These are phyloP conservation scores for Drosophila mojavensis DNA, from an alignment of 1,140 invertebrate genomes.

Conservation along the genomic window DNA sequence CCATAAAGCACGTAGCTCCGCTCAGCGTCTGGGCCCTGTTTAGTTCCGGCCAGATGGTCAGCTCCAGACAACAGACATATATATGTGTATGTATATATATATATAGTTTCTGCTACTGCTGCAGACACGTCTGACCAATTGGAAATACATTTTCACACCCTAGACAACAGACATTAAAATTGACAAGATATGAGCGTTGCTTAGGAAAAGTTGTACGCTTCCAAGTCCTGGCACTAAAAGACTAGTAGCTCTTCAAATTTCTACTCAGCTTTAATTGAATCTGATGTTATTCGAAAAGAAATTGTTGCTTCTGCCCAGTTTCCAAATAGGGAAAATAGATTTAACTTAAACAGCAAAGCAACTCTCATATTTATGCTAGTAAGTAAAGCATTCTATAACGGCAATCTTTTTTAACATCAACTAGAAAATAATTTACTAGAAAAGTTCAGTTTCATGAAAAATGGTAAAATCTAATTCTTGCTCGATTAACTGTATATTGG, in stretches of 20 bases:
- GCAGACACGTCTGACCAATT: slow-evolving; percentile 63
- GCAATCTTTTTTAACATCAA: too few species aligned
- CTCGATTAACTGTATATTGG: too few species aligned
- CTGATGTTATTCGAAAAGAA: neutral
- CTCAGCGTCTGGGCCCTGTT: slow-evolving; percentile 11
- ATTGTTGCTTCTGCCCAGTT: neutral
- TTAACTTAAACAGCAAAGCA: neutral
- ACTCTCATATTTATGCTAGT: too few species aligned
- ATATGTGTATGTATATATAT: neutral
- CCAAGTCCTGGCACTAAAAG: neutral
- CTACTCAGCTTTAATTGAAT: too few species aligned
- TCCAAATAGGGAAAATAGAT: neutral
- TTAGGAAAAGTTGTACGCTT: neutral
- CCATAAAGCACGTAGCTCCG: slow-evolving; percentile 67
- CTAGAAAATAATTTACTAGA: too few species aligned
- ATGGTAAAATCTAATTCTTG: too few species aligned
- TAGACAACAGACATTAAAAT: slow-evolving; percentile 52
- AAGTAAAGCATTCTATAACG: too few species aligned
- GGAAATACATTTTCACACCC: slow-evolving; percentile 62
- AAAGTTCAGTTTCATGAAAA: too few species aligned
- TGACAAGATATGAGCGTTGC: slow-evolving; percentile 39
- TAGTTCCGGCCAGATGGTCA: slow-evolving; percentile 35
- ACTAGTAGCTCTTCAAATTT: too few species aligned
- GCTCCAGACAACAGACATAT: neutral
- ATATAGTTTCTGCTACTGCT: slow-evolving; percentile 2